Evolutionary conservation across 1,140 invertebrate species (phyloP).

Genomic region (Cotesia chilonis): DNA sequence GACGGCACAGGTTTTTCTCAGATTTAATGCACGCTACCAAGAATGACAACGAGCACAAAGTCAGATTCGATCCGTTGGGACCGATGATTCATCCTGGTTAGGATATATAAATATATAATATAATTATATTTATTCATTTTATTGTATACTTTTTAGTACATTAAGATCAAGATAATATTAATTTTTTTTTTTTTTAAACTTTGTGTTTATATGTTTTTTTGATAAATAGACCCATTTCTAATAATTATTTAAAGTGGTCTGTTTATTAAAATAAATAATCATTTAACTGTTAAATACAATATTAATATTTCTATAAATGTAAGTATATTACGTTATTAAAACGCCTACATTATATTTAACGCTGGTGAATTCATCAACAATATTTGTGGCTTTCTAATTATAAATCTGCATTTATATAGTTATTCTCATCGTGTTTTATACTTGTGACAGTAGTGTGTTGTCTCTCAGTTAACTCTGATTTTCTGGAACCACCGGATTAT

Average conservation of each 20-base stretch:
- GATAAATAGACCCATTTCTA: too few species aligned
- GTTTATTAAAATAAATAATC: too few species aligned
- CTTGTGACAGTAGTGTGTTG: slow-evolving; percentile 41
- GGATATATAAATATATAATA: slow-evolving; percentile 42
- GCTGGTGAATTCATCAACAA: slow-evolving; percentile 21
- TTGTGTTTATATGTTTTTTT: too few species aligned
- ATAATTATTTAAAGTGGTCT: too few species aligned
- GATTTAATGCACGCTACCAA: slow-evolving; percentile 77
- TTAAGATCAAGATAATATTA: neutral
- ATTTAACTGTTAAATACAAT: neutral
- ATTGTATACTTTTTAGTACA: neutral
- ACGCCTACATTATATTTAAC: slow-evolving; percentile 28
- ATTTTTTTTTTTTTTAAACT: too few species aligned
- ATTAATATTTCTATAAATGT: neutral
- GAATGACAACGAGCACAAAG: slow-evolving; percentile 76
- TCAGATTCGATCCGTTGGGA: slow-evolving; percentile 77
- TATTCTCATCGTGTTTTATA: slow-evolving; percentile 38
- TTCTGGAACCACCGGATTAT: slow-evolving; percentile 38
- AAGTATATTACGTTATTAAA: slow-evolving; percentile 18
- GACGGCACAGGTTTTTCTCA: slow-evolving; percentile 79
- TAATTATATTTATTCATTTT: neutral
- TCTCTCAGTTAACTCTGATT: slow-evolving; percentile 45
- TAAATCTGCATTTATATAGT: slow-evolving; percentile 35
- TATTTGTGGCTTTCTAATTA: slow-evolving; percentile 51
- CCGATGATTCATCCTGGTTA: slow-evolving; percentile 72